Conservation (phyloP, 2,797 vertebrate species). For the Miichthys miiuy region DNA sequence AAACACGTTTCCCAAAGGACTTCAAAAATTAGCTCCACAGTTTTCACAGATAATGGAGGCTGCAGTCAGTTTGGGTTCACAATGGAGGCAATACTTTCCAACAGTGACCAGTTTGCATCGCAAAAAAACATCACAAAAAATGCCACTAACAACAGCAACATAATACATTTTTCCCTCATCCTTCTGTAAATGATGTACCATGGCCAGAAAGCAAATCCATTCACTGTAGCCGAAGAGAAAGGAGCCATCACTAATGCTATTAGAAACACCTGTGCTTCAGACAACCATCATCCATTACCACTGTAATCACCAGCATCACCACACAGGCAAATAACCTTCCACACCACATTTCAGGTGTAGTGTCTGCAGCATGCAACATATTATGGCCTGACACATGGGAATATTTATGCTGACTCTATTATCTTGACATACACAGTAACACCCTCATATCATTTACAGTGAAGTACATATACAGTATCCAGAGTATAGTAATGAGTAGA, state of each 20-base stretch:
- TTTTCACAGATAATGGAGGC: background rate
- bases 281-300: background rate
- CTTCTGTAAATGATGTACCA: background rate
- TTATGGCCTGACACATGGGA: background rate
- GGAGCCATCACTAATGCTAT: no score
- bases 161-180: no score
- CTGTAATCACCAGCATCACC: background rate
- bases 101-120: background rate
- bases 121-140: background rate
- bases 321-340: background rate
- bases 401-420: background rate
- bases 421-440: background rate
- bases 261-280: no score
- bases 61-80: background rate
- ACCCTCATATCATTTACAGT: background rate
- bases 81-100: background rate
- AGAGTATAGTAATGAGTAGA: background rate
- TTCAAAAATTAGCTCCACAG: background rate
- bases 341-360: background rate
- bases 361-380: background rate
- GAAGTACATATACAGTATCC: background rate
- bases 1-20: constrained; percentile 1
- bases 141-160: background rate
- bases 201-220: background rate
- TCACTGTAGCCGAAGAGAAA: background rate